Percentiles rank a stretch among this genome's conserved stretches.
Conservation (phyloP, 2,797 vertebrate species). For the Enoplosus armatus region DNA sequence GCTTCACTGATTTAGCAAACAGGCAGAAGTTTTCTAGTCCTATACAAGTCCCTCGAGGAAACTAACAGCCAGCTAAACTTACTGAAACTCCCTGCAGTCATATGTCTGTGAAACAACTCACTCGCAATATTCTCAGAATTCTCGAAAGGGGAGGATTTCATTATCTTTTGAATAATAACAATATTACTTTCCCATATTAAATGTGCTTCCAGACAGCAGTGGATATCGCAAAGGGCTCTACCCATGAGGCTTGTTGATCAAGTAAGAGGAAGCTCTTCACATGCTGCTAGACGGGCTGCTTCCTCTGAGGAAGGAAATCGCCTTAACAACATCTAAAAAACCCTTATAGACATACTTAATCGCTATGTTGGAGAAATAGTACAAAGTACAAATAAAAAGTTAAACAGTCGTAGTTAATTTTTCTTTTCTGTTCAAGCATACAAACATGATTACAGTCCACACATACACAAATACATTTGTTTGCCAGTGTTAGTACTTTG, state of each 20-base stretch:
- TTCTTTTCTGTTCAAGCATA: neutral
- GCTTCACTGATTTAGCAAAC: conserved; percentile 33
- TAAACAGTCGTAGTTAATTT: neutral
- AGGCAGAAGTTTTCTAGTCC: neutral
- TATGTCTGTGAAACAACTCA: conserved; percentile 23
- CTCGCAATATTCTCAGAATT: neutral
- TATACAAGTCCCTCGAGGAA: conserved; percentile 3
- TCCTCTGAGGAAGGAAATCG: neutral
- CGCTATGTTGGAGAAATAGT: too few relatives aligned
- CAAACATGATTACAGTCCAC: neutral
- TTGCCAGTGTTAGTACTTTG: neutral
- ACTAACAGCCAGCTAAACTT: neutral
- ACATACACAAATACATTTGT: too few relatives aligned
- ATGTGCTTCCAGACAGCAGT: neutral
- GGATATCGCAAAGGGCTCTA: neutral
- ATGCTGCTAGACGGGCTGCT: neutral
- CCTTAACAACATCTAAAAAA: neutral
- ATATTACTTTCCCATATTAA: conserved; percentile 10
- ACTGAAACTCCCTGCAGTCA: conserved; percentile 17
- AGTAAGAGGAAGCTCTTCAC: neutral
- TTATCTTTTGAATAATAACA: conserved; percentile 13
- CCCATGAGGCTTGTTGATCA: neutral
- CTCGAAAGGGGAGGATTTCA: neutral
- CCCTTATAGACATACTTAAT: neutral
- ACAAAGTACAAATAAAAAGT: neutral